Percentiles rank a stretch among this genome's conserved stretches.
Evolutionary conservation across 2,797 vertebrate species (phyloP).

Genomic region (Anas georgica): DNA sequence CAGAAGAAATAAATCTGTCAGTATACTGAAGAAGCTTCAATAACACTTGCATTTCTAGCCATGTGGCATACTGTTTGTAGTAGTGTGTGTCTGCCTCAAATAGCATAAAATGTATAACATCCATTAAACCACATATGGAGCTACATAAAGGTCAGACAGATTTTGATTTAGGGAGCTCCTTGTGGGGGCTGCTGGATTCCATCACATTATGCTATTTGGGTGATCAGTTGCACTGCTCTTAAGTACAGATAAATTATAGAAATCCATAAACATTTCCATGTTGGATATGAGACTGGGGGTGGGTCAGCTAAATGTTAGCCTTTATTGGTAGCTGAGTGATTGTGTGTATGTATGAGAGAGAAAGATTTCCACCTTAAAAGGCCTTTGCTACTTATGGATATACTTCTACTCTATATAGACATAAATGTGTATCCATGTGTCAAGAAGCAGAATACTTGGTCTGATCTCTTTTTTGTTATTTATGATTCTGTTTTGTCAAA

Average conservation of each 20-base stretch:
- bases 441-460: background rate
- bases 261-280: slow-evolving; percentile 70
- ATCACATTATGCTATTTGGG: slow-evolving; percentile 54
- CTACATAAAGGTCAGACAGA: slow-evolving; percentile 67
- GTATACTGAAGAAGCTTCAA: background rate
- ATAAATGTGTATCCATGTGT: background rate
- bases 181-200: slow-evolving; percentile 43
- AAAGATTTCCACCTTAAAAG: slow-evolving; percentile 61
- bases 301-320: slow-evolving; percentile 40
- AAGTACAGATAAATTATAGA: slow-evolving; percentile 69
- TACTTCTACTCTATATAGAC: slow-evolving; percentile 17
- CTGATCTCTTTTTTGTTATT: background rate
- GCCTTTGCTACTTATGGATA: slow-evolving; percentile 26
- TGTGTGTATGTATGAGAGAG: background rate
- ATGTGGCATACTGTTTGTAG: slow-evolving; percentile 6
- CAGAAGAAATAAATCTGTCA: background rate
- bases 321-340: slow-evolving; percentile 56
- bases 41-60: background rate
- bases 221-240: slow-evolving; percentile 66
- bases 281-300: slow-evolving; percentile 21
- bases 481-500: background rate
- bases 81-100: slow-evolving; percentile 64
- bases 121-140: slow-evolving; percentile 40
- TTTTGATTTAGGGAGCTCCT: slow-evolving; percentile 54
- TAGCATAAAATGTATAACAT: slow-evolving; percentile 44